A percentile compares a stretch with the other conserved stretches of the same genome.
Evolutionary conservation across 2,888 invertebrate genomes (phyloP).

Genomic region (Eilema caniola): DNA sequence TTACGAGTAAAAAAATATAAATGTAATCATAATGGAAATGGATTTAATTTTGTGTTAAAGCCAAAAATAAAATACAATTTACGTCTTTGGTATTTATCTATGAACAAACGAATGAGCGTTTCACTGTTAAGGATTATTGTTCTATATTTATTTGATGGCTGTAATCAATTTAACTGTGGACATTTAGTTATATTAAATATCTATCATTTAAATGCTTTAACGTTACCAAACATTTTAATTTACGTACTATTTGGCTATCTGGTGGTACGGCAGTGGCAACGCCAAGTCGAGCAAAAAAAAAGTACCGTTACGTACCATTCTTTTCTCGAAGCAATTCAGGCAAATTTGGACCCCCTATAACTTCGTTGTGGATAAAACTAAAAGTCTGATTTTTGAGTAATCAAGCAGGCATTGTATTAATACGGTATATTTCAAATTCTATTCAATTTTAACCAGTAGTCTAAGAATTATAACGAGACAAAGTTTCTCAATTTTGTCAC

Average conservation of each 20-base stretch:
- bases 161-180: neutral
- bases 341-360: no score
- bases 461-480: no score
- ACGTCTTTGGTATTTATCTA: neutral
- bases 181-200: neutral
- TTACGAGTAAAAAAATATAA: slow-evolving; percentile 35
- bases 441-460: no score
- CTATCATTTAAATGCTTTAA: neutral
- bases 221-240: neutral
- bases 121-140: neutral
- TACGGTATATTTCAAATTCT: no score
- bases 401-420: no score
- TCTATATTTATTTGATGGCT: neutral
- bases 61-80: slow-evolving; percentile 30
- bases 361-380: no score
- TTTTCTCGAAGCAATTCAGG: no score
- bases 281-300: no score
- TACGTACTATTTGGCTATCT: neutral
- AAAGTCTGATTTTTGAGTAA: no score
- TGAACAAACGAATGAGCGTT: neutral
- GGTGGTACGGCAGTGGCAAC: no score
- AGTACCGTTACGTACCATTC: no score
- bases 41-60: slow-evolving; percentile 47
- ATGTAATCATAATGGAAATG: slow-evolving; percentile 46
- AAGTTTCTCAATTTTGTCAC: no score